phyloP scores from a whole-genome alignment of 2,888 invertebrate species.

The Globia sparganii region DNA sequence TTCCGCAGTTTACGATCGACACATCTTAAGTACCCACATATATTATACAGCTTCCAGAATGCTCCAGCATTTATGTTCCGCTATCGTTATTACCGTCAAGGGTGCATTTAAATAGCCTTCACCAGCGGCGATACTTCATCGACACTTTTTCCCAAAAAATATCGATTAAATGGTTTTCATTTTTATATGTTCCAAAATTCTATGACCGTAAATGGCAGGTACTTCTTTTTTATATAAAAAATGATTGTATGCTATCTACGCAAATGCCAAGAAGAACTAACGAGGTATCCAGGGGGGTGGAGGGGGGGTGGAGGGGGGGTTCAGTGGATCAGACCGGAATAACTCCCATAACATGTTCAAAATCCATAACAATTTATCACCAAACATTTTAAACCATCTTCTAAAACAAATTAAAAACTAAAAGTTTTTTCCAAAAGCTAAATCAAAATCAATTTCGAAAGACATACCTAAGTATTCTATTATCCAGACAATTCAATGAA shows the following conservation, averaged over 20 bases:
- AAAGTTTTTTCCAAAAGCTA: conserved; percentile 4
- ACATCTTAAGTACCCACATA: neutral
- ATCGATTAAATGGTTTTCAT: too few relatives aligned
- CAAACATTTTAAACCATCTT: too few relatives aligned
- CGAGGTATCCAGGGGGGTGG: too few relatives aligned
- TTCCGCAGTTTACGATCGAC: conserved; percentile 11
- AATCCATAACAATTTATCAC: neutral
- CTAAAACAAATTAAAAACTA: conserved; percentile 3
- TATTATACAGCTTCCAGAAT: conserved; percentile 14
- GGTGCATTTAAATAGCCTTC: neutral
- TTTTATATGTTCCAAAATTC: neutral
- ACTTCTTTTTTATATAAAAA: neutral
- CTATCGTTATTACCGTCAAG: neutral
- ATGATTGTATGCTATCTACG: neutral
- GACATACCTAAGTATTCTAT: conserved; percentile 28
- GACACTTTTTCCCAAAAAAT: neutral
- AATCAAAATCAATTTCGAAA: conserved; percentile 13
- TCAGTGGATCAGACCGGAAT: too few relatives aligned
- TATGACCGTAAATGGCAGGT: neutral
- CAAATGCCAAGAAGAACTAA: too few relatives aligned
- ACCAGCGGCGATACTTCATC: neutral
- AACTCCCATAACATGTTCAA: neutral
- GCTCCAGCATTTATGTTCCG: neutral
- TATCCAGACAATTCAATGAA: conserved; percentile 20
- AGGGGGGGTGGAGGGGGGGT: too few relatives aligned